phyloP scores from a whole-genome alignment of 2,888 invertebrate genomes.

The Thymelicus acteon region DNA sequence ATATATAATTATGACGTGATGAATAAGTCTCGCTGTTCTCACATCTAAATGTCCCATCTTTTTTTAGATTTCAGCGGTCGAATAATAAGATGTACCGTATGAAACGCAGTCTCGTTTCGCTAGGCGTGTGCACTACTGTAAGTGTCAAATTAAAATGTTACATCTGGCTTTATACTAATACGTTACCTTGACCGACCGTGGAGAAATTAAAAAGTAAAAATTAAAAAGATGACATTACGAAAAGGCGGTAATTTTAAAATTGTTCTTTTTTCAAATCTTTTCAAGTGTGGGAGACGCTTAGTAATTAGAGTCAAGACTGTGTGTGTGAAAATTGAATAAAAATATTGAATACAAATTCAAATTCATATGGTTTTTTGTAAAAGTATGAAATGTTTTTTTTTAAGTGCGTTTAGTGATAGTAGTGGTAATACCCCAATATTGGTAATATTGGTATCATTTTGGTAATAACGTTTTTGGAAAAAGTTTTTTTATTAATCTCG shows the following conservation, averaged over 20 bases:
- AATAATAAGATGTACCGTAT: conserved; percentile 60
- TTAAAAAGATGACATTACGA: conserved; percentile 11
- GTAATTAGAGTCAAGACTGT: too few relatives aligned
- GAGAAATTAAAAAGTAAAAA: conserved; percentile 23
- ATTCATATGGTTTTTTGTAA: too few relatives aligned
- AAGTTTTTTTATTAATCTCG: too few relatives aligned
- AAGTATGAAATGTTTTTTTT: too few relatives aligned
- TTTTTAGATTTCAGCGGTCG: conserved; percentile 79
- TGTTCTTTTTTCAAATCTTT: conserved; percentile 4
- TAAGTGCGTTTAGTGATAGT: too few relatives aligned
- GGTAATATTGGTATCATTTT: too few relatives aligned
- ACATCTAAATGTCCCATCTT: conserved; percentile 72
- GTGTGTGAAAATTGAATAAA: too few relatives aligned
- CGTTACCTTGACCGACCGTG: conserved; percentile 2
- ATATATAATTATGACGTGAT: conserved; percentile 33
- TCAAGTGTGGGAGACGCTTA: conserved; percentile 43
- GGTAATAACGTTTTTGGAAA: too few relatives aligned
- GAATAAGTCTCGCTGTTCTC: conserved; percentile 45
- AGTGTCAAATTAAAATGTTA: conserved; percentile 55
- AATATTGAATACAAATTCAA: too few relatives aligned
- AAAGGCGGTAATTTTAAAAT: conserved; percentile 7
- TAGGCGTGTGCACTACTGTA: conserved; percentile 80
- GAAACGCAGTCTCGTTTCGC: conserved; percentile 69
- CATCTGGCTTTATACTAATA: conserved; percentile 35
- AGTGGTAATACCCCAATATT: too few relatives aligned